phyloP scores from a whole-genome alignment of 2,888 invertebrate species.

The Tethea ocularis region DNA sequence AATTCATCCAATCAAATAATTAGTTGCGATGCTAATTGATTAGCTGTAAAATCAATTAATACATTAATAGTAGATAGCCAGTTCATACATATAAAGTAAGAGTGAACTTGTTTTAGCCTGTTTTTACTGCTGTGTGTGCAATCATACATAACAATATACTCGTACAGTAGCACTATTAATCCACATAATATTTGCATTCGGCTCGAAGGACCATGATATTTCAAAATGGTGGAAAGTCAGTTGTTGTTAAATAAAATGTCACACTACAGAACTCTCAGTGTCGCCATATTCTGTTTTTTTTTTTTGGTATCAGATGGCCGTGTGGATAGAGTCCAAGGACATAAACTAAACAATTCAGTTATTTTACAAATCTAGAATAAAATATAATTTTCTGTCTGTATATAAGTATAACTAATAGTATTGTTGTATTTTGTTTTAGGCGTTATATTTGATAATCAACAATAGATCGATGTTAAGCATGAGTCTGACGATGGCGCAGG shows the following conservation, averaged over 20 bases:
- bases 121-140: background rate
- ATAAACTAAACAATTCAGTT: too few relatives aligned
- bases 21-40: background rate
- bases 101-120: background rate
- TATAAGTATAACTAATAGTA: background rate
- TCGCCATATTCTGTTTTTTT: too few relatives aligned
- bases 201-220: background rate
- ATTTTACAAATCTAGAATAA: too few relatives aligned
- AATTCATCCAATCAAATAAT: slow-evolving; percentile 1
- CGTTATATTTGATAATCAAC: slow-evolving; percentile 92
- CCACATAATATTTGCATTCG: background rate
- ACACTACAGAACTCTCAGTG: too few relatives aligned
- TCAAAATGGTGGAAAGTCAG: background rate
- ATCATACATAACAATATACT: too few relatives aligned
- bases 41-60: slow-evolving; percentile 14
- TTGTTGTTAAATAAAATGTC: too few relatives aligned
- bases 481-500: slow-evolving; percentile 91
- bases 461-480: slow-evolving; percentile 92
- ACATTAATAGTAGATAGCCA: background rate
- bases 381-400: too few relatives aligned
- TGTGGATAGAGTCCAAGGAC: too few relatives aligned
- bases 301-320: too few relatives aligned
- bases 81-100: background rate
- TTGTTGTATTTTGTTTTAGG: slow-evolving; percentile 69
- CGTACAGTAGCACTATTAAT: too few relatives aligned